A percentile compares a stretch with the other conserved stretches of the same genome.
phyloP scores from a whole-genome alignment of 2,797 vertebrate species.

The Balearica regulorum region DNA sequence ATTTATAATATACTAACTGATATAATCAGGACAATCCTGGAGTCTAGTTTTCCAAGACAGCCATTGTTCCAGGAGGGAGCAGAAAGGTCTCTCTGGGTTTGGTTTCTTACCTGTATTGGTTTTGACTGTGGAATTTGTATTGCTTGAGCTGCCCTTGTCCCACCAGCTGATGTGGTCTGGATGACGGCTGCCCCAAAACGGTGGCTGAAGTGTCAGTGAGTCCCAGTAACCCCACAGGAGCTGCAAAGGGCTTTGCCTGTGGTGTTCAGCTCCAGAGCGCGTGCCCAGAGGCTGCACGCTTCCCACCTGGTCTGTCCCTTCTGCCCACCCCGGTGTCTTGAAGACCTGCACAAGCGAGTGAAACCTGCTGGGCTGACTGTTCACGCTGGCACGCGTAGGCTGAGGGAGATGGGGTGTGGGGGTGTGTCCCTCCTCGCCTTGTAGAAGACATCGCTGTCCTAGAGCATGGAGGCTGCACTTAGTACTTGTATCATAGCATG shows the following conservation, averaged over 20 bases:
- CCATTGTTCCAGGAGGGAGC: slow-evolving; percentile 15
- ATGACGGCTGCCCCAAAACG: neutral
- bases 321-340: neutral
- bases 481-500: neutral
- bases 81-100: slow-evolving; percentile 31
- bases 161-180: neutral
- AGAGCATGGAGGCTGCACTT: neutral
- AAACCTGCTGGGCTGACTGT: neutral
- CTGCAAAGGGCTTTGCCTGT: neutral
- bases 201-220: neutral
- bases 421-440: neutral
- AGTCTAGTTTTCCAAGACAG: slow-evolving; percentile 13
- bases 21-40: slow-evolving; percentile 57
- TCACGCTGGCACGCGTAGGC: rapidly evolving
- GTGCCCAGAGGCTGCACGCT: neutral
- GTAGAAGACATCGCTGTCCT: neutral
- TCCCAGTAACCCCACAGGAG: neutral
- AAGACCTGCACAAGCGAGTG: neutral
- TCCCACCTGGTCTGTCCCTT: neutral
- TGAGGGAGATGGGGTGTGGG: neutral
- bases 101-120: slow-evolving; percentile 35
- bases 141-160: neutral
- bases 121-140: slow-evolving; percentile 38
- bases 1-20: slow-evolving; percentile 56
- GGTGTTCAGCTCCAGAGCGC: neutral